These are phyloP conservation scores for Morinoia aosen DNA, from an alignment of 2,888 invertebrate species.

Conservation along the genomic window DNA sequence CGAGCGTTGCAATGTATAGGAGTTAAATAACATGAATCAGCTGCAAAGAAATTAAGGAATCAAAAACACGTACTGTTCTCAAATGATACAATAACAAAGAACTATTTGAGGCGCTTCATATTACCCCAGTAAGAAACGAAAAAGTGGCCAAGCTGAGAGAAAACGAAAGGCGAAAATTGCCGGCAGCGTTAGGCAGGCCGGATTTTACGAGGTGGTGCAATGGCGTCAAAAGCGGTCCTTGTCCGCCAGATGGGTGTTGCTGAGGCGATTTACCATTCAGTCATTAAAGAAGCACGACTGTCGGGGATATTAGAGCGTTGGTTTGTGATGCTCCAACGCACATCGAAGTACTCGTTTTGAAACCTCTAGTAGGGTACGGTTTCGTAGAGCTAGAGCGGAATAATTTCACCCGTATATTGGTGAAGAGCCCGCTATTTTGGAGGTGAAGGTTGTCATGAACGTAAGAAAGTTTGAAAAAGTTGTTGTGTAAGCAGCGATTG, in stretches of 20 bases:
- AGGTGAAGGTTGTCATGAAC: too few species aligned
- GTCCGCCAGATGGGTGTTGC: neutral
- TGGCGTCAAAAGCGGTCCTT: constrained; percentile 17
- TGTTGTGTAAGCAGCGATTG: too few species aligned
- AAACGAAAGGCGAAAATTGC: neutral
- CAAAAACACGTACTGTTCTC: neutral
- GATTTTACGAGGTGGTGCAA: constrained; percentile 17
- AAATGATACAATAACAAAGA: neutral
- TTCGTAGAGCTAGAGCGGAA: neutral
- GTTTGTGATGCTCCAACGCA: neutral
- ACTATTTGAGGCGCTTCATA: neutral
- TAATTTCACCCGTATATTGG: neutral
- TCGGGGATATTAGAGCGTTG: neutral
- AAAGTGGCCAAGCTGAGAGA: neutral
- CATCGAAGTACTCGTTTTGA: neutral
- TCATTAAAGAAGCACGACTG: neutral
- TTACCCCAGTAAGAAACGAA: neutral
- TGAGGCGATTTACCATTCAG: neutral
- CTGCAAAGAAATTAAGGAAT: neutral
- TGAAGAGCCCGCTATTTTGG: neutral
- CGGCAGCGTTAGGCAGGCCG: neutral
- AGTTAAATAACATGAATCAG: neutral
- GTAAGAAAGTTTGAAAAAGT: too few species aligned
- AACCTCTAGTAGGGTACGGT: neutral
- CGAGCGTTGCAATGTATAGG: neutral